Conservation (phyloP, 2,888 invertebrate species). For the Mythimna vitellina region DNA sequence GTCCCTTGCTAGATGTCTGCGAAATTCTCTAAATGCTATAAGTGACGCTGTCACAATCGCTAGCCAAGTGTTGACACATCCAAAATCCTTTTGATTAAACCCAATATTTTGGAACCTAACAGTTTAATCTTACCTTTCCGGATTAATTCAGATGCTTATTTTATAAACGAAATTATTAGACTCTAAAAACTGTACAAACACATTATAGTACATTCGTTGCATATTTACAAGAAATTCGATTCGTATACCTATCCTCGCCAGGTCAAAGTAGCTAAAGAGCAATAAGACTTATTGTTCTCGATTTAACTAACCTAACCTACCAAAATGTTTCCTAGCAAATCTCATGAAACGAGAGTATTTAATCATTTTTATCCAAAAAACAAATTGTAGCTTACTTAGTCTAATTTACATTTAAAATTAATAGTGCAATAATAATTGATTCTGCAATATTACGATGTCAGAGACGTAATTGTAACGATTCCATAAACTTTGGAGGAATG, state of each 20-base stretch:
- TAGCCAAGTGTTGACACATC: background rate
- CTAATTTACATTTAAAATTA: background rate
- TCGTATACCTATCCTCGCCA: background rate
- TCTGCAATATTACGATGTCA: background rate
- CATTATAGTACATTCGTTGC: background rate
- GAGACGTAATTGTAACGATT: constrained; percentile 6
- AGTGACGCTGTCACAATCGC: too few species aligned
- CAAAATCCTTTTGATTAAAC: background rate
- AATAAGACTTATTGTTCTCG: background rate
- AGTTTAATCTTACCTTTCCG: background rate
- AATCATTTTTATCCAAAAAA: background rate
- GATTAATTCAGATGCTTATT: background rate
- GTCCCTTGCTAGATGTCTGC: background rate
- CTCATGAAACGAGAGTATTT: background rate
- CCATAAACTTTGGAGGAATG: constrained; percentile 26
- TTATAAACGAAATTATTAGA: background rate
- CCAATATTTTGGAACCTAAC: background rate
- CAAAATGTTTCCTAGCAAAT: background rate
- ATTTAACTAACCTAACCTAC: background rate
- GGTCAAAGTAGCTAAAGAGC: background rate
- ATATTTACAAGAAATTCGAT: background rate
- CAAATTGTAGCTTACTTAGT: too few species aligned
- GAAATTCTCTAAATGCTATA: background rate
- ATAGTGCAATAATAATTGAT: background rate
- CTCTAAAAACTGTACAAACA: background rate